Conservation (phyloP, 2,113 vertebrate species). For the Oriolus oriolus region DNA sequence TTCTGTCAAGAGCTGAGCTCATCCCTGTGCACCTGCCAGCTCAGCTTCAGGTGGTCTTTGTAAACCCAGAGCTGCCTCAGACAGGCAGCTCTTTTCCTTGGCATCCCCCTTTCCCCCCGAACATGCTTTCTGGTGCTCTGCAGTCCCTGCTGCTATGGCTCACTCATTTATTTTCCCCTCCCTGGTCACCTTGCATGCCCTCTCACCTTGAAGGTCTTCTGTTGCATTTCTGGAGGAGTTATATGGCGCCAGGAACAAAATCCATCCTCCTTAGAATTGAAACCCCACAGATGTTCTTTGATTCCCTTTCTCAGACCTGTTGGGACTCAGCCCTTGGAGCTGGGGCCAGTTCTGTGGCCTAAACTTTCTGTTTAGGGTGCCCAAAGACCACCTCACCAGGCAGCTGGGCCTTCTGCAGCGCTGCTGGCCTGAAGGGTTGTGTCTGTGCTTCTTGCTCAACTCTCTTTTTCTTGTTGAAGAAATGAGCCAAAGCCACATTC, state of each 20-base stretch:
- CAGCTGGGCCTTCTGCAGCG: not conserved
- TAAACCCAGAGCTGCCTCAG: not conserved
- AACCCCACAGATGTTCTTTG: not conserved
- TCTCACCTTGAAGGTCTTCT: not conserved
- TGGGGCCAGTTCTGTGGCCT: not conserved
- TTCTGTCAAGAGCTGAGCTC: conserved; percentile 1
- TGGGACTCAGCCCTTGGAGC: not conserved
- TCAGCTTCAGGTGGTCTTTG: conserved; percentile 5
- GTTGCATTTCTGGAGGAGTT: not conserved
- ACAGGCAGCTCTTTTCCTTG: not conserved
- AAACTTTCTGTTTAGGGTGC: not conserved
- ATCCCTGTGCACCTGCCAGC: not conserved
- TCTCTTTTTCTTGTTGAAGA: not conserved
- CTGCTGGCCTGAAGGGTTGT: not conserved
- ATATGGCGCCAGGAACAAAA: not conserved
- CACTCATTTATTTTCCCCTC: not conserved
- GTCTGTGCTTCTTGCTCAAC: not conserved
- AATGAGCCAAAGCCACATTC: not conserved
- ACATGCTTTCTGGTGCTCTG: not conserved
- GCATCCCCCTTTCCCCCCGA: not conserved
- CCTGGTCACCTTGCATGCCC: not conserved
- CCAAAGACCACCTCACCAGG: not conserved
- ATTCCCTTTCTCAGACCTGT: not conserved
- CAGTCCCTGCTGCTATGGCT: not conserved
- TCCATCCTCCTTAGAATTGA: not conserved